A percentile compares a stretch with the other conserved stretches of the same genome.
phyloP scores from a whole-genome alignment of 2,797 vertebrate genomes.

The Halcyon chelicuti region DNA sequence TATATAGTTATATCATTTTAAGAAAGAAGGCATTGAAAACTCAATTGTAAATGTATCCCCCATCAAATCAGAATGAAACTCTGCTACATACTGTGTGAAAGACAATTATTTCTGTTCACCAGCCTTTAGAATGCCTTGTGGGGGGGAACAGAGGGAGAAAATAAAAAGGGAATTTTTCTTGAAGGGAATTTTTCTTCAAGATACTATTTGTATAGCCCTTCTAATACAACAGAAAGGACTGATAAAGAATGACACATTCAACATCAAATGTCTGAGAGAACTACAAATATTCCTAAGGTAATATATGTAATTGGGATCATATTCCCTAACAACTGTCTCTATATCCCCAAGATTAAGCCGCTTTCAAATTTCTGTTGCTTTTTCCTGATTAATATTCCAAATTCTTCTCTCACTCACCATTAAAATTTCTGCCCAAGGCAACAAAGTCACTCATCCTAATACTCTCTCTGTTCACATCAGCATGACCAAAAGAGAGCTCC shows the following conservation, averaged over 20 bases:
- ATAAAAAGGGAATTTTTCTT: background rate
- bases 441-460: background rate
- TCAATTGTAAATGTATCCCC: background rate
- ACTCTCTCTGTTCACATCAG: background rate
- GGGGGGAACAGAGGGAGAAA: background rate
- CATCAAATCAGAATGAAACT: slow-evolving; percentile 6
- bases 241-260: slow-evolving; percentile 22
- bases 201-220: background rate
- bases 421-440: slow-evolving; percentile 7
- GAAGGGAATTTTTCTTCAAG: background rate
- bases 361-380: slow-evolving; percentile 17
- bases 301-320: background rate
- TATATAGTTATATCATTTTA: background rate
- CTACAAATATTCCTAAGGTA: background rate
- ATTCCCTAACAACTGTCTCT: background rate
- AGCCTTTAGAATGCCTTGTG: background rate
- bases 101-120: slow-evolving; percentile 12
- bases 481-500: background rate
- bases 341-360: background rate
- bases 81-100: background rate
- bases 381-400: slow-evolving; percentile 26
- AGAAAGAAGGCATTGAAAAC: background rate
- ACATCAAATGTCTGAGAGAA: background rate
- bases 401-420: background rate
- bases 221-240: background rate